phyloP scores from a whole-genome alignment of 2,888 invertebrate genomes.

The Drosophila recens region DNA sequence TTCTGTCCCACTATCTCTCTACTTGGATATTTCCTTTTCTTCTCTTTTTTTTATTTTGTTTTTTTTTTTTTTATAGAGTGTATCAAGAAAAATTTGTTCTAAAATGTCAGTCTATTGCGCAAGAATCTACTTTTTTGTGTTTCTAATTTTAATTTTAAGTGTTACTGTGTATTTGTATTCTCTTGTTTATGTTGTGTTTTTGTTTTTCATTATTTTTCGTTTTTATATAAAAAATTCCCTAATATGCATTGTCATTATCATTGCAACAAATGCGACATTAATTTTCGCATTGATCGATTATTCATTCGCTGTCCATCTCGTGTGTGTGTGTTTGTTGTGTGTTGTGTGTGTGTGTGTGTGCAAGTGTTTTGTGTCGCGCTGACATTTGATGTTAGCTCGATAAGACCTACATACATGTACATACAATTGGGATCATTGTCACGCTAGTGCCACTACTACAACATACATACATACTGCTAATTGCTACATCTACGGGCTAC shows the following conservation, averaged over 20 bases:
- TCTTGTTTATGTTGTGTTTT: slow-evolving; percentile 18
- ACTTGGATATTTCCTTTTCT: no score
- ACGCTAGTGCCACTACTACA: slow-evolving; percentile 53
- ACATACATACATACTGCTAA: slow-evolving; percentile 45
- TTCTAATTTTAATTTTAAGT: slow-evolving; percentile 39
- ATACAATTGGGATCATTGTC: slow-evolving; percentile 53
- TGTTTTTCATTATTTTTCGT: slow-evolving; percentile 19
- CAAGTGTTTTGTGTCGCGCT: slow-evolving; percentile 54
- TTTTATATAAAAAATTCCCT: slow-evolving; percentile 60
- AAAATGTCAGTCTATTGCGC: slow-evolving; percentile 82
- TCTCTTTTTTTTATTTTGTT: neutral
- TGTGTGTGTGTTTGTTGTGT: slow-evolving; percentile 20
- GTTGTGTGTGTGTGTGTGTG: slow-evolving; percentile 42
- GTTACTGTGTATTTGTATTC: slow-evolving; percentile 35
- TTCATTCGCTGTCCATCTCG: slow-evolving; percentile 32
- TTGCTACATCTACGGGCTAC: slow-evolving; percentile 58
- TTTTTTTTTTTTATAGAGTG: slow-evolving; percentile 27
- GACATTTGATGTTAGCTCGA: slow-evolving; percentile 74
- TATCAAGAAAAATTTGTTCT: slow-evolving; percentile 77
- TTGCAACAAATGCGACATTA: slow-evolving; percentile 38
- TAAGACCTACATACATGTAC: slow-evolving; percentile 51
- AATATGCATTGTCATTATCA: slow-evolving; percentile 62
- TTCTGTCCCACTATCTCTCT: no score
- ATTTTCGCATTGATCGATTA: slow-evolving; percentile 41
- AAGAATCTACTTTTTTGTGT: slow-evolving; percentile 63